Percentiles rank a stretch among this genome's conserved stretches.
Conservation (phyloP, 1,140 invertebrate species). For the Brachionus koreanus region DNA sequence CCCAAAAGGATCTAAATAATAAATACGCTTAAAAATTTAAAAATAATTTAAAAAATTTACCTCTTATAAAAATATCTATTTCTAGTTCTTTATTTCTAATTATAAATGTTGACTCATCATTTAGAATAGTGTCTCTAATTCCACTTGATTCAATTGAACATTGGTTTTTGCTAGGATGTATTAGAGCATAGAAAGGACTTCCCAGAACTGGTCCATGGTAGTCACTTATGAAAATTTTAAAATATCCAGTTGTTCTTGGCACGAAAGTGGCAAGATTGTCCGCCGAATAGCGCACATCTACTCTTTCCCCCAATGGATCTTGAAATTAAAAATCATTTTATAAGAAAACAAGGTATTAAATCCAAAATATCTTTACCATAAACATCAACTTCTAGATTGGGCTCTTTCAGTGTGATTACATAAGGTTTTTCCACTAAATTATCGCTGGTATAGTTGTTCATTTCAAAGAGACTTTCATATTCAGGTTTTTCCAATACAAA, state of each 20-base stretch:
- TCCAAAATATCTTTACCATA: neutral
- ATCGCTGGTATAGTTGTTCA: neutral
- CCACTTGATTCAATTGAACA: slow-evolving; percentile 14
- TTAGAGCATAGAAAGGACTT: slow-evolving; percentile 20
- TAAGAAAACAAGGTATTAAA: neutral
- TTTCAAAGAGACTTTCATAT: slow-evolving; percentile 20
- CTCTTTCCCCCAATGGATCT: slow-evolving; percentile 8
- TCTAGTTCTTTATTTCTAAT: slow-evolving; percentile 17
- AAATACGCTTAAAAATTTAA: neutral
- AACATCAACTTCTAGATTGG: slow-evolving; percentile 24
- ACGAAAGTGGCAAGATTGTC: slow-evolving; percentile 18
- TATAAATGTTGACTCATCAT: neutral
- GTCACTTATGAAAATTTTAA: slow-evolving; percentile 25
- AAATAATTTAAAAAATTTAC: neutral
- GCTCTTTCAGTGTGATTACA: neutral
- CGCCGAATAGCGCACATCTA: slow-evolving; percentile 10
- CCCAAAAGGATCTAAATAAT: neutral
- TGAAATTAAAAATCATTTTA: neutral
- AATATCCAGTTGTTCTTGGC: slow-evolving; percentile 5
- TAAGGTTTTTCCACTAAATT: slow-evolving; percentile 10
- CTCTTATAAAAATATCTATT: slow-evolving; percentile 14
- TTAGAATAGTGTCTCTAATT: neutral
- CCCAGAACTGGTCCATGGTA: slow-evolving; percentile 20
- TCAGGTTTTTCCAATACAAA: slow-evolving; percentile 17
- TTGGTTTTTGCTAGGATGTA: neutral